Conservation (phyloP, 2,113 vertebrate genomes). For the Oceanodroma tethys region DNA sequence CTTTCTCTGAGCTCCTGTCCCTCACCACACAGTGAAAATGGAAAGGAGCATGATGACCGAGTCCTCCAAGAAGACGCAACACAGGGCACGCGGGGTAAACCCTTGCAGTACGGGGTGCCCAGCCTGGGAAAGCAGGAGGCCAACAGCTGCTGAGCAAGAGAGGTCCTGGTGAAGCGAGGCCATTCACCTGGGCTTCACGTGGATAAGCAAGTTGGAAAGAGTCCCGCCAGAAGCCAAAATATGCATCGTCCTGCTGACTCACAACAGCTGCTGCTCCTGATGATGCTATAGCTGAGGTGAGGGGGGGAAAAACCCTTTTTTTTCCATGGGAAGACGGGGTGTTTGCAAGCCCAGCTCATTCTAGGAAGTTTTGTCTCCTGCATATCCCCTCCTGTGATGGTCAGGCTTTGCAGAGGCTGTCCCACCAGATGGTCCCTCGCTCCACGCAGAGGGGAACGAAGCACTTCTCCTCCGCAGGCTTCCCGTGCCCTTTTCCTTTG, state of each 20-base stretch:
- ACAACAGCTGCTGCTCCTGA: neutral
- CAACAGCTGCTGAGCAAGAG: neutral
- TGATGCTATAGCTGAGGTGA: neutral
- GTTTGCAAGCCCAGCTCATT: neutral
- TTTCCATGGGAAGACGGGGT: neutral
- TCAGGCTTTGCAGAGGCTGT: neutral
- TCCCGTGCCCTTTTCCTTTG: neutral
- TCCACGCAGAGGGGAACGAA: fast-evolving
- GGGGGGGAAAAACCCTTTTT: neutral
- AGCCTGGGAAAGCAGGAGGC: neutral
- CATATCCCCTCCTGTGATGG: fast-evolving
- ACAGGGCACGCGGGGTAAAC: neutral
- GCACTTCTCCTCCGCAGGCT: neutral
- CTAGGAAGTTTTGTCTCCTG: neutral
- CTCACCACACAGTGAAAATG: neutral
- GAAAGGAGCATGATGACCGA: neutral
- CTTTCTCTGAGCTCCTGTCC: neutral
- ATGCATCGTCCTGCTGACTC: neutral
- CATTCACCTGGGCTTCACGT: fast-evolving
- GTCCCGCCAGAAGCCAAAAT: neutral
- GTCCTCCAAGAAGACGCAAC: neutral
- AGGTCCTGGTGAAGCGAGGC: neutral
- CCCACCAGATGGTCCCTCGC: neutral
- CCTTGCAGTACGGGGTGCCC: neutral
- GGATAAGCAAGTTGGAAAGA: neutral